Conservation (phyloP, 2,888 invertebrate species). For the Stictocephala bisonia region DNA sequence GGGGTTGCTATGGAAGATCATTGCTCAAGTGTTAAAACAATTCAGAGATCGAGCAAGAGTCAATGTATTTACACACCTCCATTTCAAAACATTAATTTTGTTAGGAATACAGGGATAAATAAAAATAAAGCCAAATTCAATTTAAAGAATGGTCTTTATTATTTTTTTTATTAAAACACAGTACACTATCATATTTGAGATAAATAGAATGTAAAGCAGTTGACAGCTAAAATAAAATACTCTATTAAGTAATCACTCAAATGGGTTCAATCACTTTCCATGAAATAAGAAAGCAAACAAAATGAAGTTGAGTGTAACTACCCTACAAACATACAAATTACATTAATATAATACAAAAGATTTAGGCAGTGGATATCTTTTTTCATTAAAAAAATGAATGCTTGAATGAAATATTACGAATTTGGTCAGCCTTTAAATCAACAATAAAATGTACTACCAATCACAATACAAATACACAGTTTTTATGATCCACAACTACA, state of each 20-base stretch:
- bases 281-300: too few species aligned
- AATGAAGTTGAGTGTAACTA: conserved; percentile 2
- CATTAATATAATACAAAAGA: conserved; percentile 31
- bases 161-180: conserved; percentile 32
- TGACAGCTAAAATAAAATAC: conserved; percentile 7
- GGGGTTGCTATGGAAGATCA: too few species aligned
- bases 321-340: neutral
- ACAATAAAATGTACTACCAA: conserved; percentile 20
- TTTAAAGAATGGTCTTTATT: conserved; percentile 4
- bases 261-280: neutral
- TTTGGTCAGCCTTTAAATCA: neutral
- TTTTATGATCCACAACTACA: conserved; percentile 32
- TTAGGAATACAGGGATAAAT: too few species aligned
- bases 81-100: too few species aligned
- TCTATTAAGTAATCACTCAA: conserved; percentile 29
- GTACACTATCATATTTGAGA: conserved; percentile 18
- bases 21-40: too few species aligned
- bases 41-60: too few species aligned
- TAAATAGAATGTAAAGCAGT: conserved; percentile 25
- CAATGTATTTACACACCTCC: too few species aligned
- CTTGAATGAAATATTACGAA: neutral
- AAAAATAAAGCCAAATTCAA: too few species aligned
- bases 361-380: conserved; percentile 16
- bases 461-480: conserved; percentile 41
- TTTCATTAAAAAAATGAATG: neutral